These are phyloP conservation scores for Hirundichthys speculiger DNA, from an alignment of 2,113 vertebrate species.

Conservation along the genomic window DNA sequence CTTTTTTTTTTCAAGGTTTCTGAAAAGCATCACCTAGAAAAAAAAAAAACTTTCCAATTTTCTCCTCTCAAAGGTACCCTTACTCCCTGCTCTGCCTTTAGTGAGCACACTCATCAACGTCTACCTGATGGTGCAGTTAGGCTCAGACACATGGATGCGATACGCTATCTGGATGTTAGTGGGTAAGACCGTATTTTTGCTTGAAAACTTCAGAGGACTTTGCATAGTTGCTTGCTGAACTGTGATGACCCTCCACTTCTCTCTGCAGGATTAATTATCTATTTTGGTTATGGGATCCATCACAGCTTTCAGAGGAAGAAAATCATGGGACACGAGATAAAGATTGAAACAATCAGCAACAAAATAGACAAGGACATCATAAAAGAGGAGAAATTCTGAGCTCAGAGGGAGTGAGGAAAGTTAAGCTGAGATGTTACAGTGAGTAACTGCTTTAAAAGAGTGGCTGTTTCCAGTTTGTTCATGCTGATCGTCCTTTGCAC, in stretches of 20 bases:
- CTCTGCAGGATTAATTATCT: slow-evolving; percentile 83
- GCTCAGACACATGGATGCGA: slow-evolving; percentile 80
- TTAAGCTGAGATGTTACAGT: slow-evolving; percentile 49
- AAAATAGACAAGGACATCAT: slow-evolving; percentile 30
- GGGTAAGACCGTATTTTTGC: slow-evolving; percentile 68
- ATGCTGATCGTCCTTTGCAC: slow-evolving; percentile 3
- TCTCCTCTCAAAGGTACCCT: slow-evolving; percentile 80
- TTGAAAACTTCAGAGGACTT: background rate
- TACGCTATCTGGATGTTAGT: slow-evolving; percentile 86
- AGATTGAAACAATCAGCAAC: slow-evolving; percentile 50
- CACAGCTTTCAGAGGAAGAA: slow-evolving; percentile 78
- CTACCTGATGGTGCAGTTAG: slow-evolving; percentile 84
- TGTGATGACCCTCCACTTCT: background rate
- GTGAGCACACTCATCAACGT: slow-evolving; percentile 83
- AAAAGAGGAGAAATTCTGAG: slow-evolving; percentile 65
- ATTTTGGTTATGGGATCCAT: slow-evolving; percentile 84
- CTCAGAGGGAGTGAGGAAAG: background rate
- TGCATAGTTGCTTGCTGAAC: background rate
- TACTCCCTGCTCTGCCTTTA: slow-evolving; percentile 83
- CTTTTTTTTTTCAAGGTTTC: no score
- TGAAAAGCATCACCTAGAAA: background rate
- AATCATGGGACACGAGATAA: background rate
- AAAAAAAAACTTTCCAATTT: background rate
- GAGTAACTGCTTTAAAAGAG: slow-evolving; percentile 25
- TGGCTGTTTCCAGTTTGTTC: slow-evolving; percentile 1